Base-by-base conservation (phyloP, 2,797 vertebrate species). In the Danio kyathit region DNA sequence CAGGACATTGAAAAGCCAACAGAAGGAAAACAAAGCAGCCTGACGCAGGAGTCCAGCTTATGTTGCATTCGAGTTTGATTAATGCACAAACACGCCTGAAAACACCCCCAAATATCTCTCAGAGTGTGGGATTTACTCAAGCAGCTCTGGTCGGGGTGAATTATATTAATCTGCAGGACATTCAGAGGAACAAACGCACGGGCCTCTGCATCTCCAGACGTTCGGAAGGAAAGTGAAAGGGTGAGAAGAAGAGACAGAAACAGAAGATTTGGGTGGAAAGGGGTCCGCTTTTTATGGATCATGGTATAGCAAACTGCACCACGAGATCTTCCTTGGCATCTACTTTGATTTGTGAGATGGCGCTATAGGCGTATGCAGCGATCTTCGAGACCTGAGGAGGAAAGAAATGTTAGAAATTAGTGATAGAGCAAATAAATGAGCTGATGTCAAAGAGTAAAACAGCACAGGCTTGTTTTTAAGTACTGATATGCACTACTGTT, bases 281-380 rank as follows among this genome's bases (percentile, higher is more conserved):
- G 87, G 21, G 57, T 87, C 81, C 60, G 75, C 17, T 65, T 41
- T 49, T 38, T 29, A 52, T 10, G 72, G 85, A 86, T 97, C 95
- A 99, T 1, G 97, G 97, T 89, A 99, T 98, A 86, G 96, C 97
- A 92, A 99, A 99, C 93, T 99, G 97, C 89, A 98, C 97, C 86
- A 98, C 97, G 85, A 99, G 93, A 81, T 99, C 97, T 90, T 99
- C 97, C 94, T 98, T 99, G 76, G 96, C 96, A 13, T 98, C 97
- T 87, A 98, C 97, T 83, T 96, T 96, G 90, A 99, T 98, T 93
- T 99, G 97, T 85, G 97, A 98, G 90, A 98, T 97, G 85, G 97
- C 97, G 89, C 97, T 99, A 93, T 95, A 97, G 90, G 97, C 96
- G 0, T 98, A 98, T 9, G 97, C 97, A 64, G 97, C 97, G 89